Evolutionary conservation across 2,113 vertebrate species (phyloP).

Genomic region (Corydoras sp.): DNA sequence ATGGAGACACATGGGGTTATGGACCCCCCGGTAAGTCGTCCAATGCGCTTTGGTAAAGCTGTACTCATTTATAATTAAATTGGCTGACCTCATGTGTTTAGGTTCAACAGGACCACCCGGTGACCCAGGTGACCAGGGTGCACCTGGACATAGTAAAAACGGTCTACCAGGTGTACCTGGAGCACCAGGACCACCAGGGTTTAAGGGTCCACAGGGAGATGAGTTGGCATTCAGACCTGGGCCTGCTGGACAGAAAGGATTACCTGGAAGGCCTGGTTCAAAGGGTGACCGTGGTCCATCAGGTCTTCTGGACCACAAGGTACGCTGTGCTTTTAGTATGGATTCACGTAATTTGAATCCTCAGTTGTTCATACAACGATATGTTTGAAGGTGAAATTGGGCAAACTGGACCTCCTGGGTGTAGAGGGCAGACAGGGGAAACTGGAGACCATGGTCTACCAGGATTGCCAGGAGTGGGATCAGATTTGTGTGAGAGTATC

Average conservation of each 20-base stretch:
- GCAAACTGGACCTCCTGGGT: conserved; percentile 43
- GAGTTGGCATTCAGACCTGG: neutral
- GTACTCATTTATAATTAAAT: neutral
- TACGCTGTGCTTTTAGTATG: neutral
- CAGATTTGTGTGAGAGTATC: conserved; percentile 28
- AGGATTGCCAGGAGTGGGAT: conserved; percentile 1
- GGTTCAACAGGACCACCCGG: conserved; percentile 27
- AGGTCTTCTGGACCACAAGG: conserved; percentile 49
- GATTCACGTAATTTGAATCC: too few relatives aligned
- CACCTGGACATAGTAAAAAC: conserved; percentile 2
- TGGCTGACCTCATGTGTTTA: neutral
- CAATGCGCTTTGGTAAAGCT: neutral
- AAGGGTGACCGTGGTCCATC: conserved; percentile 40
- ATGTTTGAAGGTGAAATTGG: conserved; percentile 17
- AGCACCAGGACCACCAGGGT: conserved; percentile 10
- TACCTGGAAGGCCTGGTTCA: conserved; percentile 38
- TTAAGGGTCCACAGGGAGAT: conserved; percentile 2
- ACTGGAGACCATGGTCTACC: conserved; percentile 33
- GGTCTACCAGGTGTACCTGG: conserved; percentile 24
- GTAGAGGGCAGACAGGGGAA: conserved; percentile 41
- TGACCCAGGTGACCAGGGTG: conserved; percentile 30
- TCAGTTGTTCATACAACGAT: too few relatives aligned
- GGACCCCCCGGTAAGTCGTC: conserved; percentile 1
- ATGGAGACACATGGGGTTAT: neutral
- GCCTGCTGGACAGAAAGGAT: conserved; percentile 31